phyloP scores from a whole-genome alignment of 2,113 vertebrate genomes.

The Dicaeum eximium region DNA sequence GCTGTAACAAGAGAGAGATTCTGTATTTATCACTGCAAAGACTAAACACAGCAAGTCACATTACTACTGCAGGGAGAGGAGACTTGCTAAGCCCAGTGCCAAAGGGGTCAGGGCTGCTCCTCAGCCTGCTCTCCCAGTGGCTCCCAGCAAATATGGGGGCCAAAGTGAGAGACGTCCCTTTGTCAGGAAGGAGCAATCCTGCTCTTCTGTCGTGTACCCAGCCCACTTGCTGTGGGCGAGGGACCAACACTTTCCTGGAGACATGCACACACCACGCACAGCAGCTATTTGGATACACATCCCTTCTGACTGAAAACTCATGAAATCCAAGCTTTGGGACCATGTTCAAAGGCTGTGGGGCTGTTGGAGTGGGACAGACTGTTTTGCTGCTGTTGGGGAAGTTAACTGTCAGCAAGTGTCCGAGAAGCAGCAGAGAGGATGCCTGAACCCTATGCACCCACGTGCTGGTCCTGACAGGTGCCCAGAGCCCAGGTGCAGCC shows the following conservation, averaged over 20 bases:
- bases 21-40: constrained; percentile 33
- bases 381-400: not conserved
- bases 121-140: not conserved
- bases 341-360: not conserved
- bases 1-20: constrained; percentile 33
- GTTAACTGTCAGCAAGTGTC: not conserved
- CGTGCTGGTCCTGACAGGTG: fast-evolving
- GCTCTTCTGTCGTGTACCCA: not conserved
- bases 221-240: not conserved
- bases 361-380: fast-evolving
- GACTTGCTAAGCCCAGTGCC: not conserved
- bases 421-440: not conserved
- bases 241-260: not conserved
- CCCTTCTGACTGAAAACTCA: not conserved
- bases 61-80: constrained; percentile 16
- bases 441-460: not conserved
- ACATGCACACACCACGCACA: not conserved
- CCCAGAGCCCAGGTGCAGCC: not conserved
- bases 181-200: not conserved
- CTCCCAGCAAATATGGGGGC: not conserved
- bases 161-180: not conserved
- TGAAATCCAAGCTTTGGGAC: not conserved
- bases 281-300: not conserved
- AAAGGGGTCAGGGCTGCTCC: not conserved
- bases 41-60: constrained; percentile 34